Percentiles rank a stretch among this genome's conserved stretches.
Conservation (phyloP, 1,140 invertebrate genomes). For the Magallana ariakensis region DNA sequence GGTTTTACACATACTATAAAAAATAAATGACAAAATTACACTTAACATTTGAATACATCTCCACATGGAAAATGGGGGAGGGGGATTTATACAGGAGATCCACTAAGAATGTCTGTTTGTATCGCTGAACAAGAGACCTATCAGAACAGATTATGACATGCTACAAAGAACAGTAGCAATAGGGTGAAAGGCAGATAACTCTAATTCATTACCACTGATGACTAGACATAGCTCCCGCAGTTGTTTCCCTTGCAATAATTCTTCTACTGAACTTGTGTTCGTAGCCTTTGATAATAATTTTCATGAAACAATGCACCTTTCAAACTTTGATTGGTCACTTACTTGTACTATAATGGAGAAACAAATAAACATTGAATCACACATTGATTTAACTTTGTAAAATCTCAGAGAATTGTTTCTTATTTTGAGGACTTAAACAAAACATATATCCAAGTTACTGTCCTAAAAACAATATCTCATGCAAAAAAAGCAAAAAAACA, state of each 20-base stretch:
- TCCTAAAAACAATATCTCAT: not conserved
- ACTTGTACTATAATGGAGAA: too few species aligned
- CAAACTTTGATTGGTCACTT: too few species aligned
- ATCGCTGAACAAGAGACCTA: not conserved
- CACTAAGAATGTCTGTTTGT: not conserved
- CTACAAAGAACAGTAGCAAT: not conserved
- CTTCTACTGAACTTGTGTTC: not conserved
- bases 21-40: not conserved
- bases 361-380: too few species aligned
- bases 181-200: constrained; percentile 4
- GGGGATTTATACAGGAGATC: constrained; percentile 10
- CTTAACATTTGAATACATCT: constrained; percentile 15
- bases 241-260: not conserved
- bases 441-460: not conserved
- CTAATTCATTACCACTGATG: not conserved
- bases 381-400: too few species aligned
- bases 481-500: not conserved
- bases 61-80: not conserved
- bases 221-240: not conserved
- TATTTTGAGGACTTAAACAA: not conserved
- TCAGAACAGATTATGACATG: not conserved
- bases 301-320: too few species aligned
- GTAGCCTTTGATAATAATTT: too few species aligned
- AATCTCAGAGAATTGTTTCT: too few species aligned
- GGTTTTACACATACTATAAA: not conserved